phyloP scores from a whole-genome alignment of 2,888 invertebrate species.

The Pyrochroa serraticornis region DNA sequence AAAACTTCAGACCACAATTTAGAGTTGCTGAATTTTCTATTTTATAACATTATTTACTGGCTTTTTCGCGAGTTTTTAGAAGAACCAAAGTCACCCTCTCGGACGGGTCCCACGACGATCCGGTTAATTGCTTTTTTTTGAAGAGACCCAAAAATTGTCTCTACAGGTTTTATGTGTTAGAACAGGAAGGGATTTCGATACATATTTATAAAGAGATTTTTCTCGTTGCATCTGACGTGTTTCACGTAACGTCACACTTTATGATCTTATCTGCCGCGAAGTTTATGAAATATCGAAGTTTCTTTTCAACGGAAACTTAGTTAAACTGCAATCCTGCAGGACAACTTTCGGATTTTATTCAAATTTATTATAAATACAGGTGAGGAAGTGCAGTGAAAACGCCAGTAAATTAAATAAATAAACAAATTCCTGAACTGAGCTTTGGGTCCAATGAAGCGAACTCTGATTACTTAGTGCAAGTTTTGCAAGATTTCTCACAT shows the following conservation, averaged over 20 bases:
- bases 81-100: no score
- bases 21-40: conserved; percentile 36
- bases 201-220: conserved; percentile 26
- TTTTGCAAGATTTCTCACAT: no score
- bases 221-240: conserved; percentile 27
- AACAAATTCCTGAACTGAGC: no score
- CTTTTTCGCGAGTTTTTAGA: conserved; percentile 6
- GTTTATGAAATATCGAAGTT: conserved; percentile 27
- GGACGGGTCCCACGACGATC: no score
- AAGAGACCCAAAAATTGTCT: no score
- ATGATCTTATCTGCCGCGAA: conserved; percentile 24
- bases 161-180: no score
- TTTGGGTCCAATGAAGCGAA: no score
- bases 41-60: conserved; percentile 46
- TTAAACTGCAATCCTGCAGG: conserved; percentile 9
- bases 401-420: no score
- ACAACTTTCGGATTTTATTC: conserved; percentile 7
- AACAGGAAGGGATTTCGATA: conserved; percentile 1
- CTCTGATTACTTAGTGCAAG: no score
- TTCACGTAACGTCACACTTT: conserved; percentile 29
- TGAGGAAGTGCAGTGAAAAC: no score
- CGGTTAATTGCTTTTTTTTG: no score
- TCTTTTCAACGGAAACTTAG: conserved; percentile 11
- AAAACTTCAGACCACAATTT: conserved; percentile 49
- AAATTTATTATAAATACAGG: not conserved